phyloP scores from a whole-genome alignment of 2,797 vertebrate species.

The Tiaroga cobitis region DNA sequence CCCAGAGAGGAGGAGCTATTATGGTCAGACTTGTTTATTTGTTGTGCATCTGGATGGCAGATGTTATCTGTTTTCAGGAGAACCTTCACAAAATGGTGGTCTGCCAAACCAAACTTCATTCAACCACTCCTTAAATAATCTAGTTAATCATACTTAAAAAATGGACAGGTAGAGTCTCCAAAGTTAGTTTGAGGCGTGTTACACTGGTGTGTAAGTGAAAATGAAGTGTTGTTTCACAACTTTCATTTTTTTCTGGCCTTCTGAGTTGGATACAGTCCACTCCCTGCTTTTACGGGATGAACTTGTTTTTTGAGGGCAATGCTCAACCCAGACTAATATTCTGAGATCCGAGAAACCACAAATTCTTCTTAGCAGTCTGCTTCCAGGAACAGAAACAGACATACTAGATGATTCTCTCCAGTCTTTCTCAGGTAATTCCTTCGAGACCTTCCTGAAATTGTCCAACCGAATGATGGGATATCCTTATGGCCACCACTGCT shows the following conservation, averaged over 20 bases:
- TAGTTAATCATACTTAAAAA: background rate
- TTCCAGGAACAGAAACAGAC: slow-evolving; percentile 35
- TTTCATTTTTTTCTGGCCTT: background rate
- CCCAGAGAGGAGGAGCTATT: background rate
- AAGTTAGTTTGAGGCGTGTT: background rate
- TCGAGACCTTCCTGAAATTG: slow-evolving; percentile 11
- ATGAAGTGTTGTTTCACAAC: background rate
- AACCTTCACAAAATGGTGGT: slow-evolving; percentile 1
- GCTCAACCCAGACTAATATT: slow-evolving; percentile 1
- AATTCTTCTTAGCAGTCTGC: background rate
- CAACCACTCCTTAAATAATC: slow-evolving; percentile 19
- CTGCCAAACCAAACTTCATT: background rate
- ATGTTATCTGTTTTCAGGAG: slow-evolving; percentile 32
- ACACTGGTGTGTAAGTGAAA: background rate
- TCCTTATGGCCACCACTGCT: slow-evolving; percentile 49
- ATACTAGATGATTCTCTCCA: background rate
- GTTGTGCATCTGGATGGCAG: slow-evolving; percentile 30
- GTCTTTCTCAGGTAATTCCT: slow-evolving; percentile 39
- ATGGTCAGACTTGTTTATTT: slow-evolving; percentile 23
- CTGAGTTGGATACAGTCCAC: slow-evolving; percentile 2
- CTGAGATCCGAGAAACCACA: slow-evolving; percentile 5
- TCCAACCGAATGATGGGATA: slow-evolving; percentile 39
- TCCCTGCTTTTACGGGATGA: slow-evolving; percentile 7
- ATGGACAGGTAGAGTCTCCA: slow-evolving; percentile 7
- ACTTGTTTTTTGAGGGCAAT: background rate